These are phyloP conservation scores for Pharmacophagus antenor DNA, from an alignment of 2,888 invertebrate species.

Conservation along the genomic window DNA sequence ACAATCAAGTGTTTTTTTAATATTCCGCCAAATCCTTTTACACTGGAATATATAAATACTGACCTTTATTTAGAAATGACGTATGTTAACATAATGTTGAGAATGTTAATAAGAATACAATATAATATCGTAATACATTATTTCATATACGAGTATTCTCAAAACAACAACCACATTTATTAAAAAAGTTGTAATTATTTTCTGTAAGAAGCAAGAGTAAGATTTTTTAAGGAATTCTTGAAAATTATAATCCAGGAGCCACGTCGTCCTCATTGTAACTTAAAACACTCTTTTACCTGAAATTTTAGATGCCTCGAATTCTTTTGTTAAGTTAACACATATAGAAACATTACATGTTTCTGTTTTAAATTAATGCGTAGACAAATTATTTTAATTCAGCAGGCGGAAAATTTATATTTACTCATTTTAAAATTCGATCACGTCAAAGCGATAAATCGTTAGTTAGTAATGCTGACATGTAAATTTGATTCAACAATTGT, in stretches of 20 bases:
- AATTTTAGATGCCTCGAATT: conserved; percentile 20
- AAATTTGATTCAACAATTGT: conserved; percentile 16
- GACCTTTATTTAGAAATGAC: neutral
- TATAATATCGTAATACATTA: neutral
- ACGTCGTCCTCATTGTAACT: conserved; percentile 20
- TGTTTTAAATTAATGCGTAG: too few relatives aligned
- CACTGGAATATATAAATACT: neutral
- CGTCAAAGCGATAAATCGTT: neutral
- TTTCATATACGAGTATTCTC: conserved; percentile 1
- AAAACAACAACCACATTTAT: conserved; percentile 9
- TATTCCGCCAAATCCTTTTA: too few relatives aligned
- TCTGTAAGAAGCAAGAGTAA: conserved; percentile 11
- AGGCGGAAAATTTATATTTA: too few relatives aligned
- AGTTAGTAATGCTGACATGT: conserved; percentile 5
- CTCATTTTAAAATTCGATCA: too few relatives aligned
- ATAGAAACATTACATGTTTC: neutral
- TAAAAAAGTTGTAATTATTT: conserved; percentile 21
- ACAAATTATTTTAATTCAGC: too few relatives aligned
- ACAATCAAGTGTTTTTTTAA: too few relatives aligned
- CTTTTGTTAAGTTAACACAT: neutral
- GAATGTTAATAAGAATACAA: neutral
- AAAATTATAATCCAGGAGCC: conserved; percentile 25
- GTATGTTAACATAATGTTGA: neutral
- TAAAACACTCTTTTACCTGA: conserved; percentile 21
- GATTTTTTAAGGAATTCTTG: conserved; percentile 20